Base-by-base conservation (phyloP, 2,113 vertebrate species). In the Rhea pennata region DNA sequence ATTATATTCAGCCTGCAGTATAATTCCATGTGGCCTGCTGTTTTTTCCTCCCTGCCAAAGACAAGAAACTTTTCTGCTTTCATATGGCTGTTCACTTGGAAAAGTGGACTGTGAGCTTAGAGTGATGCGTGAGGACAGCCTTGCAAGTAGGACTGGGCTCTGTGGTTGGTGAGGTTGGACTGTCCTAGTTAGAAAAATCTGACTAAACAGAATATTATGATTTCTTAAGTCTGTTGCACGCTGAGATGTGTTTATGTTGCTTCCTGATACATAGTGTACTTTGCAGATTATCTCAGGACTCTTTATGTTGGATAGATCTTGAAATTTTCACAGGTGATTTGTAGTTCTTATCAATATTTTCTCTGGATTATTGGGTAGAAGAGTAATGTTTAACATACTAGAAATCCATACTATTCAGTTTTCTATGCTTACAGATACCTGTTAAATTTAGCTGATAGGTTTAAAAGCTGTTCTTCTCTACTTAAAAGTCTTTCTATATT, bases 1-100 rank as follows among this genome's bases (percentile, higher is more conserved):
- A 7, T 71, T 93, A 29, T 31, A 29, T 66, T 62, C 64, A 74
- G 75, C 82, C 69, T 70, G 83, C 73, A 90, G 95, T 54, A 62
- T 65, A 53, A 31, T 84, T 86, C 83, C 83, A 74, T n/a, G 56
- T 84, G 48, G 69, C 44, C 67, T 70, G 15, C 53, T 40, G 14
- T 53, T 88, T 81, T 94, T 94, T 14, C 15, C 15, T 36, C 80
- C 69, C 26, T 27, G 53, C 65, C 54, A 26, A 83, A 64, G 46
- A 29, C 27, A 16, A 51, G 24, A 74, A 15, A 5, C 48, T 62
- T 77, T 72, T 87, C 27, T 62, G 42, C 69, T 85, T 78, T 84
- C 65, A 5, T 5, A 3, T 42, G 56, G 8, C 16, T 24, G 23
- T 42, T 84, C 29, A 3, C 46, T 92, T n/a, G 26, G 64, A 54